Base-by-base conservation (phyloP, 2,113 vertebrate species). In the Seriola rivoliana region DNA sequence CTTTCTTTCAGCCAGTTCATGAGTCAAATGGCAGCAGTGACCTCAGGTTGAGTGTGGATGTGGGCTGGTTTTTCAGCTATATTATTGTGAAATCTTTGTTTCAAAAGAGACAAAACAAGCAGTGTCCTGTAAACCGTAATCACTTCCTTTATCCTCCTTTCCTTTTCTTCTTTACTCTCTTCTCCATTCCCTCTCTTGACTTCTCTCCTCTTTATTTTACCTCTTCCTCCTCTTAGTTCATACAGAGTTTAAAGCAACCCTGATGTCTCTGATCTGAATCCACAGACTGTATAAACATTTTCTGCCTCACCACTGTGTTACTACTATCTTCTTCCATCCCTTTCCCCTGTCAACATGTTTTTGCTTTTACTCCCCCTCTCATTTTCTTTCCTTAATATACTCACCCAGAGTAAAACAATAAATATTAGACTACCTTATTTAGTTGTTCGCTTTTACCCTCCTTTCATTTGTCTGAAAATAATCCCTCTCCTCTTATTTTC, bases 1-100 rank as follows among this genome's bases (percentile, higher is more conserved):
- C 50, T 42, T 25, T 55, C 32, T 64, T 38, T 67, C 48, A 21
- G 48, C 21, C 12, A 5, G 0, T 23, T 63, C 16, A 29, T 17
- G 13, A 74, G 54, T 57, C n/a, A 57, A 65, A 74, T 38, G 54
- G 58, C 71, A 71, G 60, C 71, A 68, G 19, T 75, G 59, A 80
- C 81, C 73, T 46, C 1, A 23, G 25, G 40, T 11, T 57, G 38
- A 48, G 25, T 60, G 64, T 17, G 40, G 29, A 79, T 63, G 69
- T 12, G 50, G 17, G 70, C 25, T 38, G 32, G 2, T 46, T 74
- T 62, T 82, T 52, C 54, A 72, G 50, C 38, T 40, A 13, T 29
- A 36, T 85, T 89, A 36, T 85, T 89, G 71, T 64, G 65, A 89
- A 90, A 91, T 71, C 16, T 66, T 50, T 42, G 14, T 89, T 88